Conservation (phyloP, 2,797 vertebrate genomes). For the Gobio occitaniae region DNA sequence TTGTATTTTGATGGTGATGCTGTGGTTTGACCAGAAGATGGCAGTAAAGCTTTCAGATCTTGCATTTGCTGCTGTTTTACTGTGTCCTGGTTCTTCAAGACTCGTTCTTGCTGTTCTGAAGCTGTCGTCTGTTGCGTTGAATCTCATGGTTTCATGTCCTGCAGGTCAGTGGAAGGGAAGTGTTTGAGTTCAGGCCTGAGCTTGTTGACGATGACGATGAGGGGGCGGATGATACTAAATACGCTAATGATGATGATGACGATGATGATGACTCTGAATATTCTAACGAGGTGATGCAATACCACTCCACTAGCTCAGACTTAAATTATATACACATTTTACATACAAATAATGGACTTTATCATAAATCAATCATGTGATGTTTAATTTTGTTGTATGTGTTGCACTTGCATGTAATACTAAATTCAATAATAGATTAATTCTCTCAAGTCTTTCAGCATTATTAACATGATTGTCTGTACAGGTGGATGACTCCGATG, state of each 20-base stretch:
- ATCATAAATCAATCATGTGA: not conserved
- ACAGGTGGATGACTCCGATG: constrained; percentile 75
- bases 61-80: not conserved
- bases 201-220: constrained; percentile 93
- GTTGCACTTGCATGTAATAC: not conserved
- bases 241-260: constrained; percentile 63
- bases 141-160: constrained; percentile 15
- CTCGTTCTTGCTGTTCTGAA: not conserved
- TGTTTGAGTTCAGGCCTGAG: constrained; percentile 97
- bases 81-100: not conserved
- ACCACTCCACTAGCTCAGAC: not conserved
- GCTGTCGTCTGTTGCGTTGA: not conserved
- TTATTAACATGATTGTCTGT: constrained; percentile 7
- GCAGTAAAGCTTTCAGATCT: not conserved
- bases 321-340: not conserved
- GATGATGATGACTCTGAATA: constrained; percentile 68
- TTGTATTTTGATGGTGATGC: not conserved
- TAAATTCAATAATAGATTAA: not conserved
- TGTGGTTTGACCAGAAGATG: not conserved
- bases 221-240: constrained; percentile 90
- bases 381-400: not conserved
- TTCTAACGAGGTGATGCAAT: constrained; percentile 48
- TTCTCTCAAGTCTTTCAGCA: not conserved
- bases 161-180: constrained; percentile 95
- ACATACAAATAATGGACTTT: not conserved